phyloP scores from a whole-genome alignment of 1,140 invertebrate genomes.

The Rhopalosiphum padi region DNA sequence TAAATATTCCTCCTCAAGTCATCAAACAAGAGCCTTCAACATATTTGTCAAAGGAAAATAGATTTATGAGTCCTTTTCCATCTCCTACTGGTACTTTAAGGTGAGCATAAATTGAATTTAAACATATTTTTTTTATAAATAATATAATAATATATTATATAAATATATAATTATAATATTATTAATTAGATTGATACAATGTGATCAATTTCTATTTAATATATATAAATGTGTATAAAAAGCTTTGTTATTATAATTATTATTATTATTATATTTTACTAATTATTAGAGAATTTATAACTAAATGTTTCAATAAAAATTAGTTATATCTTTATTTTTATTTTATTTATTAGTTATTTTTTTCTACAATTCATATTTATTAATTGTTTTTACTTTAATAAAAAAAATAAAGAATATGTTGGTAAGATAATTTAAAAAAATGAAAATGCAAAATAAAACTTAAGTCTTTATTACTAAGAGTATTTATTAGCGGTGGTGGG shows the following conservation, averaged over 20 bases:
- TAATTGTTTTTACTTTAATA: neutral
- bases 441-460: neutral
- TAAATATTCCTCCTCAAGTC: constrained; percentile 54
- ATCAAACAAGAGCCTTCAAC: constrained; percentile 49
- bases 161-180: neutral
- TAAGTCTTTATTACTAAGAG: neutral
- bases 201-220: neutral
- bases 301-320: too few species aligned
- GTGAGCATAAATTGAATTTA: constrained; percentile 63
- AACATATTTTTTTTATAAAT: neutral
- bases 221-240: neutral
- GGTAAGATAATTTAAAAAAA: neutral
- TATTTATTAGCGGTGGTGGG: neutral
- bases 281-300: neutral
- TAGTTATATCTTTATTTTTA: too few species aligned
- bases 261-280: too few species aligned
- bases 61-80: constrained; percentile 80
- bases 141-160: too few species aligned
- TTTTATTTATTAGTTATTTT: too few species aligned
- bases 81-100: constrained; percentile 85
- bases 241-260: neutral
- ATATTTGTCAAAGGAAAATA: constrained; percentile 52
- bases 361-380: neutral
- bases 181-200: neutral
- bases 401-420: neutral